Percentiles rank a stretch among this genome's conserved stretches.
phyloP scores from a whole-genome alignment of 2,888 invertebrate genomes.

The Lepeophtheirus nordmannii region DNA sequence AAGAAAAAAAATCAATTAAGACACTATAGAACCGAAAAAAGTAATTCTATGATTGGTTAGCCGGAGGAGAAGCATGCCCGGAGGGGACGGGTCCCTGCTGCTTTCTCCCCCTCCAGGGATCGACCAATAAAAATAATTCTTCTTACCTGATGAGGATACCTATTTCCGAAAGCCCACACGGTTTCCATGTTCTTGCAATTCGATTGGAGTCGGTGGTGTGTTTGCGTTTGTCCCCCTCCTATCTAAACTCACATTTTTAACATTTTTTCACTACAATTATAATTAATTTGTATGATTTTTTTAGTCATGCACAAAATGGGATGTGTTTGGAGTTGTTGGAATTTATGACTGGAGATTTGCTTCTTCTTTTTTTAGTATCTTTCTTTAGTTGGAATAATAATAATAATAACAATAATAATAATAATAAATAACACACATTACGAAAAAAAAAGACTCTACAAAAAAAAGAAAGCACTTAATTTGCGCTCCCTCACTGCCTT shows the following conservation, averaged over 20 bases:
- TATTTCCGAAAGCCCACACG: slow-evolving; percentile 17
- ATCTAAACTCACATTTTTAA: too few species aligned
- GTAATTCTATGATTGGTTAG: neutral
- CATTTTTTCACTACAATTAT: too few species aligned
- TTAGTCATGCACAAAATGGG: too few species aligned
- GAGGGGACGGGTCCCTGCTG: slow-evolving; percentile 4
- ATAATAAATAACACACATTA: neutral
- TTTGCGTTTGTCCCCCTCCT: too few species aligned
- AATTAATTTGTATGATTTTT: too few species aligned
- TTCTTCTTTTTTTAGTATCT: neutral
- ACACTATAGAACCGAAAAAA: neutral
- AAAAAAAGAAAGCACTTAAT: neutral
- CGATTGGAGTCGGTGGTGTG: too few species aligned
- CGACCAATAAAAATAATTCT: neutral
- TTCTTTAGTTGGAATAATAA: neutral
- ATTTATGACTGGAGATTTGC: too few species aligned
- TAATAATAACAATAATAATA: neutral
- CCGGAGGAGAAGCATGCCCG: slow-evolving; percentile 1
- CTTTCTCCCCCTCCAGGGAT: neutral
- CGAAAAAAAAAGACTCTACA: neutral
- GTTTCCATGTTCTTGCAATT: slow-evolving; percentile 2
- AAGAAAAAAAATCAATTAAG: neutral
- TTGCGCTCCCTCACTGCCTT: neutral
- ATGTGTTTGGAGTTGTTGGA: too few species aligned
- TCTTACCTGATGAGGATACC: slow-evolving; percentile 8